Evolutionary conservation across 2,113 vertebrate species (phyloP), one percentile per base, ranked within the genome.

Genomic region (Pipa parva): DNA sequence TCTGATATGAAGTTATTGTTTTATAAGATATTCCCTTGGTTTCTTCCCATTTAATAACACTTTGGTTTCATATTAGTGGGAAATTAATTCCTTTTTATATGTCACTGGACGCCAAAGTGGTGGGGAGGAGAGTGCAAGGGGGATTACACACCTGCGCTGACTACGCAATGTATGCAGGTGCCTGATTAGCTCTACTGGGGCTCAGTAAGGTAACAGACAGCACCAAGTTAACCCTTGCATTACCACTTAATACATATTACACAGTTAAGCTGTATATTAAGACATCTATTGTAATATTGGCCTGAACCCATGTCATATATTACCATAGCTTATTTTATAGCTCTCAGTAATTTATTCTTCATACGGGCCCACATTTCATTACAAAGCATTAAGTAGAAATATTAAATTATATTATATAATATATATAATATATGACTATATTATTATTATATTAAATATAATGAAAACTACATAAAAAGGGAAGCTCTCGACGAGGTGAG

Each of bases 41-140:
- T 51, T 51, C 31, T 45, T 39, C 51, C 26, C 36, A 45, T 52
- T 52, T 69, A 69, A 69, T 52, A 69, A 69, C 57, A 29, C 46
- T 69, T 69, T 69, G 65, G 24, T 52, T 70, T 70, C 66, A 61
- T 70, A 70, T 70, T 70, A 70, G 66, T 42, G 66, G 57, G 66
- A 70, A 70, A 70, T 70, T 70, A 70, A 70, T 70, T 70, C 60
- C 46, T 70, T 69, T 70, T 70, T 70, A 61, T 70, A 45, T 70
- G 57, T 70, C 49, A 61, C 66, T 22, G 27, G 66, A 54, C 57
- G 58, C 29, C 18, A 31, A 21, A 45, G 31, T 59, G 65, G 28
- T 11, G 46, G 55, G 56, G 56, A 51, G 55, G 24, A 31, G 22
- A 11, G 21, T 6, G 33, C 49, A 22, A 37, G 64, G 56, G 64